Conservation (phyloP, 1,140 invertebrate species). For the Pogonus chalceus region DNA sequence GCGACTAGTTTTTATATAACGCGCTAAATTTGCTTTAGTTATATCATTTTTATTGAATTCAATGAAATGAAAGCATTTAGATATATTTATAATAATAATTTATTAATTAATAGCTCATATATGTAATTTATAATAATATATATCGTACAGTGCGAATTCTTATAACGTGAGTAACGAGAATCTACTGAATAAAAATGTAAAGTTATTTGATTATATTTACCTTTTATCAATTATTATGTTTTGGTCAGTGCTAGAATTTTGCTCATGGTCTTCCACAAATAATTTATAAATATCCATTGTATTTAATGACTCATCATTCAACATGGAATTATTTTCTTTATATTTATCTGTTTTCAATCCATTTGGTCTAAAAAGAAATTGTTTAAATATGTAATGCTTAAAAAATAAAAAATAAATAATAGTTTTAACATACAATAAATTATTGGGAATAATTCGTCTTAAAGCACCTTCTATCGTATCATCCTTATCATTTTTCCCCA, state of each 20-base stretch:
- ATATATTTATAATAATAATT: too few species aligned
- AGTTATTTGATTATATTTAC: too few species aligned
- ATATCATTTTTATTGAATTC: too few species aligned
- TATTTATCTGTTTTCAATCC: constrained; percentile 24
- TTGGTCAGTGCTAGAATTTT: constrained; percentile 10
- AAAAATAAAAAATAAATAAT: neutral
- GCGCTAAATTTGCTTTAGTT: too few species aligned
- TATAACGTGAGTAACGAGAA: too few species aligned
- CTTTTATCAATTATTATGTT: constrained; percentile 20
- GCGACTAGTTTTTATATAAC: too few species aligned
- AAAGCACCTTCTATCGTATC: constrained; percentile 55
- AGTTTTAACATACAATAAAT: constrained; percentile 39
- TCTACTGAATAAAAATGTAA: too few species aligned
- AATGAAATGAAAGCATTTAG: too few species aligned
- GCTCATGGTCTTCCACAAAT: constrained; percentile 46
- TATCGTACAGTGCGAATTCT: too few species aligned
- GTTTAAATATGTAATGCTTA: neutral
- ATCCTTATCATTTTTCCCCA: constrained; percentile 48
- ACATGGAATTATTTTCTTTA: constrained; percentile 45
- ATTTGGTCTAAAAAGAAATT: constrained; percentile 19
- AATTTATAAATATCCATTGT: constrained; percentile 52
- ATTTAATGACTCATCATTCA: constrained; percentile 24
- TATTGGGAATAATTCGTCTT: constrained; percentile 45
- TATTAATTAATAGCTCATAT: too few species aligned
- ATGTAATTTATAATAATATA: too few species aligned